Evolutionary conservation across 2,797 vertebrate species (phyloP).

Genomic region (Syngnathus acus): DNA sequence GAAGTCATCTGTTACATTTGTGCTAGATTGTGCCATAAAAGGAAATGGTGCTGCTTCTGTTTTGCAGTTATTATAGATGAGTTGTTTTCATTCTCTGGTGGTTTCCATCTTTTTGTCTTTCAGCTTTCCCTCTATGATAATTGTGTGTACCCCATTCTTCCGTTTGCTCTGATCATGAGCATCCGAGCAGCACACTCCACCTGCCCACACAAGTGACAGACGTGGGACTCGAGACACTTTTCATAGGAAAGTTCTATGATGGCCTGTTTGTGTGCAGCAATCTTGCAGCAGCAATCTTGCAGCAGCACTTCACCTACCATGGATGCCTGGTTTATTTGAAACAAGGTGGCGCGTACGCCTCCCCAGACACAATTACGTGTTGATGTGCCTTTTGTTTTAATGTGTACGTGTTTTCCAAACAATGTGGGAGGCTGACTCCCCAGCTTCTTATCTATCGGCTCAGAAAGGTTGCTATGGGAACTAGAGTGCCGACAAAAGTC

Average conservation of each 20-base stretch:
- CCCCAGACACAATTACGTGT: conserved; percentile 41
- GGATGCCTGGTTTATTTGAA: conserved; percentile 65
- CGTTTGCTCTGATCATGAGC: conserved; percentile 40
- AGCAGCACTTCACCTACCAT: conserved; percentile 47
- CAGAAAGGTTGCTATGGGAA: conserved; percentile 71
- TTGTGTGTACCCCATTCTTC: conserved; percentile 16
- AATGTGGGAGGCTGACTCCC: conserved; percentile 56
- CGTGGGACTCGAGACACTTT: conserved; percentile 23
- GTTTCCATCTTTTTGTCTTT: conserved; percentile 39
- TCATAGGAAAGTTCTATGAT: conserved; percentile 52
- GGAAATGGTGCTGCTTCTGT: too few species aligned
- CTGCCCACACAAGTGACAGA: conserved; percentile 37
- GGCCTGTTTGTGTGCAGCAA: conserved; percentile 63
- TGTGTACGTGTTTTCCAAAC: conserved; percentile 22
- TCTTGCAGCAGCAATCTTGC: conserved; percentile 49
- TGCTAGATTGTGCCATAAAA: too few species aligned
- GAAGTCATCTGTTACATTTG: too few species aligned
- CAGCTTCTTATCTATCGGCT: conserved; percentile 64
- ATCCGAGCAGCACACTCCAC: conserved; percentile 14
- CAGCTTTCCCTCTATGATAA: conserved; percentile 35
- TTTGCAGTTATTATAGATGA: too few species aligned
- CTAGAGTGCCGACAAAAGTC: conserved; percentile 53
- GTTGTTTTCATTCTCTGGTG: too few species aligned
- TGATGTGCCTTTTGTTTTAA: conserved; percentile 14
- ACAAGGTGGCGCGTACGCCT: conserved; percentile 51